A percentile compares a stretch with the other conserved stretches of the same genome.
phyloP scores from a whole-genome alignment of 1,140 invertebrate genomes.

The Spodoptera litura region DNA sequence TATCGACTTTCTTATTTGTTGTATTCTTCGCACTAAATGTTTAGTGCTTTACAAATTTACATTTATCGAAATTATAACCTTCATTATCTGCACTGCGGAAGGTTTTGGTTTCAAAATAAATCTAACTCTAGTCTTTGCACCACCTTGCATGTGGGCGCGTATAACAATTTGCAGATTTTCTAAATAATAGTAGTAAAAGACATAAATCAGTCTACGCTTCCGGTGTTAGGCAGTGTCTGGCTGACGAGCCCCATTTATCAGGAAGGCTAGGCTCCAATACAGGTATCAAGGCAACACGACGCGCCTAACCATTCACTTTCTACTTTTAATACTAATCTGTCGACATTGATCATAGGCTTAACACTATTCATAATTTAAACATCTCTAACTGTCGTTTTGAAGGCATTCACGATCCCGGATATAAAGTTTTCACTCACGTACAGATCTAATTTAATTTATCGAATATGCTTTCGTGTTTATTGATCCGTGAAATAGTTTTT shows the following conservation, averaged over 20 bases:
- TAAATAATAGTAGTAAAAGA: constrained; percentile 63
- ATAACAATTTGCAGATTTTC: constrained; percentile 67
- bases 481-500: constrained; percentile 55
- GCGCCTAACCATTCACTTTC: constrained; percentile 17
- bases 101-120: too few species aligned
- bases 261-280: constrained; percentile 2
- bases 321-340: constrained; percentile 26
- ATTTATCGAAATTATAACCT: too few species aligned
- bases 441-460: constrained; percentile 49
- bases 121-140: not conserved
- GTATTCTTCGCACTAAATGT: too few species aligned
- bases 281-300: constrained; percentile 6
- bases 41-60: too few species aligned
- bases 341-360: constrained; percentile 16
- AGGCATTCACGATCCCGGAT: constrained; percentile 26
- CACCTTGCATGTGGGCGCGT: constrained; percentile 49
- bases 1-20: not conserved
- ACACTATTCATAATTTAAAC: constrained; percentile 24
- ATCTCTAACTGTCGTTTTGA: constrained; percentile 21
- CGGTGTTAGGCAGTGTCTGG: constrained; percentile 55
- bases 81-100: too few species aligned
- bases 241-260: constrained; percentile 46
- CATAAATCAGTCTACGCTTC: constrained; percentile 67
- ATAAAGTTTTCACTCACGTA: constrained; percentile 47
- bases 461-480: constrained; percentile 48